Evolutionary conservation across 2,888 invertebrate species (phyloP), one percentile per base, ranked within the genome.

Genomic region (Agrotis clavis): DNA sequence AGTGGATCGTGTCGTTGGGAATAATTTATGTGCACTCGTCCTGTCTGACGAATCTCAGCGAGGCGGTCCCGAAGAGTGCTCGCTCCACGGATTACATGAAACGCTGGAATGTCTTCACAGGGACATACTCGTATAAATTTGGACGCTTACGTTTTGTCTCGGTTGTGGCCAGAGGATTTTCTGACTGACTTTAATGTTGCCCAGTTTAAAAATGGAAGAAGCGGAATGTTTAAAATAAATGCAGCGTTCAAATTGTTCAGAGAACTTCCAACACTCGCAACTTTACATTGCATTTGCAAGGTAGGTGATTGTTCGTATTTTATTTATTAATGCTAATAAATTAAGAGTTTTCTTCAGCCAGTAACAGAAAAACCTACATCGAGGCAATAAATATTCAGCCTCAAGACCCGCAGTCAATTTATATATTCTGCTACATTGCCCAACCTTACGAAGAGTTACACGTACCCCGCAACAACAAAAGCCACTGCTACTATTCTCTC

Each of bases 21-120:
- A 91, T 91, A 89, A 92, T 91, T 90, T 91, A 92, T 91, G 88
- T 89, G 80, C 82, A 77, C 84, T 88, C 87, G 89, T 88, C 84
- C 84, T 78, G 62, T 78, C 85, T 75, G 87, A 86, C 84, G 85
- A 92, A 91, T 90, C 90, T 88, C 88, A 67, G 83, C 62, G 48
- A 65, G 18, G 57, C 65, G 47, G 62, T 65, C 41, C 11, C 41
- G 41, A 41, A 41, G 41, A 41, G 71, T 72, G 77, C 79, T 63
- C 61, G 71, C 14, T 73, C 50, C 30, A 71, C 69, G 79, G 77
- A 83, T 86, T 84, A 83, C 77, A 75, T 60, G 71, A 76, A 82
- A 74, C 73, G 67, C 62, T 73, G 60, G 64, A 71, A 81, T 74
- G 71, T 71, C 79, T 81, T 81, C 67, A 53, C 54, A 71, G 21